Base-by-base conservation (phyloP, 2,113 vertebrate genomes). In the Campylorhamphus procurvoides region DNA sequence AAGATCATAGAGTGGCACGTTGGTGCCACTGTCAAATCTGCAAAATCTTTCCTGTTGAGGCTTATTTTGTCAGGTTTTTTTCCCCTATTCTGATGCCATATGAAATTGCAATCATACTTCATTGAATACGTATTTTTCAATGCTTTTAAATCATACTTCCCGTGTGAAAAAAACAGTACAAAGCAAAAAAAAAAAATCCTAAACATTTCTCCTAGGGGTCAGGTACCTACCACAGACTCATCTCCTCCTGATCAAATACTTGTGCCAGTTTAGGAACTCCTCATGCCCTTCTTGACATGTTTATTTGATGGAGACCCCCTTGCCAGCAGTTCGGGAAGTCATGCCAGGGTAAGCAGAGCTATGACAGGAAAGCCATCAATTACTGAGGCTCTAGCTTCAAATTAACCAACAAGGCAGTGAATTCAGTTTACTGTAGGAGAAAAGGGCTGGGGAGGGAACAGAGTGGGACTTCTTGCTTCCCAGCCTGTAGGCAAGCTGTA, bases 371-470 rank as follows among this genome's bases (percentile, higher is more conserved):
- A 14, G n/a, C 5, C 58, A 4, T 5, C 31, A 88, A 6, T 14
- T 52, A 10, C 18, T 19, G 49, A 74, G 66, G 37, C 15, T 71
- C 23, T 11, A 37, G 18, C 18, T 20, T 17, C 40, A 77, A 88
- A 68, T 35, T 58, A 47, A 62, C 49, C 40, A 62, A 17, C 3
- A 16, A 31, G 7, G 14, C 52, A 74, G 37, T 14, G 73, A 86
- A 53, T 1, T 18, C 7, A 53, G 7, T 39, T 81, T 14, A 19
- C 13, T 50, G 31, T 1, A 42, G n/a, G 22, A 42, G 18, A 66
- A 40, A n/a, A 69, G 31, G 0, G 4, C 25, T 18, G 16, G 5
- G n/a, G 5, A 71, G 19, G 53, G n/a, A 31, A 53, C 1, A 64
- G 15, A 5, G 17, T 17, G 25, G 35, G 5, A 20, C 12, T 67